Evolutionary conservation across 1,140 invertebrate species (phyloP).

Genomic region (Grapholita molesta): DNA sequence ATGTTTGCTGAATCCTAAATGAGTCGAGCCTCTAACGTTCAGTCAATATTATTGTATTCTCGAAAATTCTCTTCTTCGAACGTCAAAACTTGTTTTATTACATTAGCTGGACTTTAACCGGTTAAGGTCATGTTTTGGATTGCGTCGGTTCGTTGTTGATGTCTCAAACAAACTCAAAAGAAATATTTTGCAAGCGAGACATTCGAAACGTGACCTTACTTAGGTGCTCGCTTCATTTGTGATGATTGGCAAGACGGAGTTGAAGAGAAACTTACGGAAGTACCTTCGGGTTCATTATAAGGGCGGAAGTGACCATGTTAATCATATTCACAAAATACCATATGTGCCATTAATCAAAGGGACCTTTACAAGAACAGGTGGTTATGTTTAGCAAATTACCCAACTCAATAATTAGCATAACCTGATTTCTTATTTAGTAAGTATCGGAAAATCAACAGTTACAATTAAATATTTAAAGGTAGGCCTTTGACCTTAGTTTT

Average conservation of each 20-base stretch:
- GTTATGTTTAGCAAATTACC: not conserved
- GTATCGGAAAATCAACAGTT: not conserved
- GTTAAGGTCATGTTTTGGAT: not conserved
- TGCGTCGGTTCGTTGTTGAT: not conserved
- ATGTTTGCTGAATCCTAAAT: not conserved
- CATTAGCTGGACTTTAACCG: not conserved
- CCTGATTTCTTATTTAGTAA: not conserved
- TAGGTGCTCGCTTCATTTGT: not conserved
- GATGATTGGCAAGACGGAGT: not conserved
- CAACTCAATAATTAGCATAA: not conserved
- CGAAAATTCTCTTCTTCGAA: slow-evolving; percentile 9
- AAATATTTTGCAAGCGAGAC: not conserved
- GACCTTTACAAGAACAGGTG: not conserved
- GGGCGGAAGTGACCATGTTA: not conserved
- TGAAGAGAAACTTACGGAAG: not conserved
- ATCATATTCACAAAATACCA: not conserved
- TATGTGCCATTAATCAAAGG: not conserved
- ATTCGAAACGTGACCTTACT: slow-evolving; percentile 9
- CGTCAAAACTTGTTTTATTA: not conserved
- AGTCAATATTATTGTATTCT: slow-evolving; percentile 1
- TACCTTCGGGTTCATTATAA: not conserved
- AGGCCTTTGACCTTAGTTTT: not conserved
- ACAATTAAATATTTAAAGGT: not conserved
- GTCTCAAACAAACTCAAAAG: not conserved
- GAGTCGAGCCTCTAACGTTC: slow-evolving; percentile 11